Evolutionary conservation across 1,140 invertebrate genomes (phyloP).

Genomic region (Pristionchus pacificus): DNA sequence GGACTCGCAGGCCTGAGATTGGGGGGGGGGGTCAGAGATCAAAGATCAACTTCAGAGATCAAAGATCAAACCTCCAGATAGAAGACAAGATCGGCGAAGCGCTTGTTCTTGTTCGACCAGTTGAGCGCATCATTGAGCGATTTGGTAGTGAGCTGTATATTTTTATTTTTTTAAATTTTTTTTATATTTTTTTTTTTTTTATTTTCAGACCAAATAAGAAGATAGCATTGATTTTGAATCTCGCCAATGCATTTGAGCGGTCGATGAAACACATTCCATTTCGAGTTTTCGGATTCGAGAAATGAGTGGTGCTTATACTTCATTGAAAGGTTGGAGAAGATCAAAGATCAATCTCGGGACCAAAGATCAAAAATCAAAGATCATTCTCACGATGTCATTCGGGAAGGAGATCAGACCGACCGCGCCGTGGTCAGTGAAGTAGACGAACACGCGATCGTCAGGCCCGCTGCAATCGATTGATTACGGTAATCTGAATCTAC

Average conservation of each 20-base stretch:
- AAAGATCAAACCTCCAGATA: conserved; percentile 65
- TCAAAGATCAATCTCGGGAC: too few species aligned
- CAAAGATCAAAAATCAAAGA: conserved; percentile 18
- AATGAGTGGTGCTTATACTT: too few species aligned
- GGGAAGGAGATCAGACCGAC: conserved; percentile 66
- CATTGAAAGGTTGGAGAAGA: too few species aligned
- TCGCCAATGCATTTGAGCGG: too few species aligned
- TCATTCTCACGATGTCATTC: conserved; percentile 48
- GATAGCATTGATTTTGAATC: too few species aligned
- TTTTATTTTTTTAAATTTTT: too few species aligned
- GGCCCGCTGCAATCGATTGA: conserved; percentile 60
- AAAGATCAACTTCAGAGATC: too few species aligned
- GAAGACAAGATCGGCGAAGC: conserved; percentile 61
- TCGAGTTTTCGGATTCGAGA: too few species aligned
- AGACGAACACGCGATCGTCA: conserved; percentile 67
- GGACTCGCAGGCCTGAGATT: conserved; percentile 65
- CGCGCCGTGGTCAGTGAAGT: conserved; percentile 69
- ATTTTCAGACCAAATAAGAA: too few species aligned
- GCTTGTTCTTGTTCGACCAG: conserved; percentile 61
- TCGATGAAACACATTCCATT: too few species aligned
- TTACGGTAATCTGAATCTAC: not conserved
- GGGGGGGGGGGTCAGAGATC: too few species aligned
- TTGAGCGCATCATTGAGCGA: conserved; percentile 60
- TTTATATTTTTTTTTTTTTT: too few species aligned
- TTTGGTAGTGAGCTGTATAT: conserved; percentile 58